Conservation (phyloP, 1,140 invertebrate species). For the Drosophila setifemur region DNA sequence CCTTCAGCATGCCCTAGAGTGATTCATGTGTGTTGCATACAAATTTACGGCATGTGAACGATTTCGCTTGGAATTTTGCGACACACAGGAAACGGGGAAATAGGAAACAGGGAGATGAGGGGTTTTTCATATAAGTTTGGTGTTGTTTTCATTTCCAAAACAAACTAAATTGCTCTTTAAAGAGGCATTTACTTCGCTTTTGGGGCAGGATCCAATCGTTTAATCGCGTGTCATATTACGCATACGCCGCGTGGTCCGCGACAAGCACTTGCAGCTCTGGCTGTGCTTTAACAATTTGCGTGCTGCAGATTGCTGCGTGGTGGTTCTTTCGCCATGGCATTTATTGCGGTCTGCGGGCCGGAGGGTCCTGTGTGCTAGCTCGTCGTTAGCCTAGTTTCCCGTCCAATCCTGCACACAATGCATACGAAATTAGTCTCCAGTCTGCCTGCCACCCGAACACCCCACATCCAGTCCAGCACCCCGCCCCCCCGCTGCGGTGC, state of each 20-base stretch:
- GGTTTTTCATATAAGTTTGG: neutral
- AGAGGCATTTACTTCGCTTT: neutral
- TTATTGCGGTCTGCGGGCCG: neutral
- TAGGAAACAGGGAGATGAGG: too few species aligned
- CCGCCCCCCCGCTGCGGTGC: neutral
- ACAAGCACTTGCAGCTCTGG: slow-evolving; percentile 23
- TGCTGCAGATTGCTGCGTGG: slow-evolving; percentile 44
- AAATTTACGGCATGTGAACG: slow-evolving; percentile 15
- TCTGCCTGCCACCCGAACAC: slow-evolving; percentile 25
- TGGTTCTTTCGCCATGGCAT: slow-evolving; percentile 5
- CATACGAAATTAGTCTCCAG: slow-evolving; percentile 60
- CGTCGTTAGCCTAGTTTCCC: slow-evolving; percentile 60
- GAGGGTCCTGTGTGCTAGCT: slow-evolving; percentile 6
- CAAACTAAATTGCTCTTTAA: neutral
- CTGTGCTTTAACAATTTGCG: slow-evolving; percentile 52
- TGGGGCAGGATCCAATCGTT: slow-evolving; percentile 13
- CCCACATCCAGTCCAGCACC: neutral
- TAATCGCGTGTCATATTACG: slow-evolving; percentile 46
- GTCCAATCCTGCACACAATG: slow-evolving; percentile 33
- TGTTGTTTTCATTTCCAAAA: too few species aligned
- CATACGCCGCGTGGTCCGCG: slow-evolving; percentile 48
- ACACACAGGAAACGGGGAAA: neutral
- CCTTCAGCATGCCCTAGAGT: slow-evolving; percentile 16
- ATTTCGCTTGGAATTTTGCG: slow-evolving; percentile 10
- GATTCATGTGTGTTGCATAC: slow-evolving; percentile 40